phyloP scores from a whole-genome alignment of 2,888 invertebrate species.

The Hyppa rectilinea region DNA sequence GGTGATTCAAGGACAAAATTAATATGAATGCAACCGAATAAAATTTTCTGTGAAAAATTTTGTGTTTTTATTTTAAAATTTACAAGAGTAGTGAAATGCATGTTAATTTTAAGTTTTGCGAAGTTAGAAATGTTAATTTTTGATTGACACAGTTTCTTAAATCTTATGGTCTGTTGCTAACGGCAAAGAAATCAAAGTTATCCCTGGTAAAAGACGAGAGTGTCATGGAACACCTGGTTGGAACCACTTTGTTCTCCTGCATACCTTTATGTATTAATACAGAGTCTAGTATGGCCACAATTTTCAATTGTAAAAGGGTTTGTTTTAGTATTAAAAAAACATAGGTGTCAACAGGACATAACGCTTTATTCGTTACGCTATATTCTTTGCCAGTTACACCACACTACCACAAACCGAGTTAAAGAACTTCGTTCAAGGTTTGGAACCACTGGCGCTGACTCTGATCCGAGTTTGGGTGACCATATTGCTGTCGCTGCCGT shows the following conservation, averaged over 20 bases:
- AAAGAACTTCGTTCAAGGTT: too few species aligned
- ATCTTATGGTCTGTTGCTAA: not conserved
- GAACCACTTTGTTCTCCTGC: too few species aligned
- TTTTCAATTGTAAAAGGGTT: too few species aligned
- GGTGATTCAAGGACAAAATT: not conserved
- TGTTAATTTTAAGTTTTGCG: not conserved
- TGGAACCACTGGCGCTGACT: not conserved
- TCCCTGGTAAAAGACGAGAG: not conserved
- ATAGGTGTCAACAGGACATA: too few species aligned
- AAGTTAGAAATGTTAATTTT: not conserved
- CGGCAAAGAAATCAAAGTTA: too few species aligned
- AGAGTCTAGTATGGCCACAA: too few species aligned
- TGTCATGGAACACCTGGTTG: too few species aligned
- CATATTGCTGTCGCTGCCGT: conserved; percentile 35
- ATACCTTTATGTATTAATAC: too few species aligned
- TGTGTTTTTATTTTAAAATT: not conserved
- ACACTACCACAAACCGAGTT: too few species aligned
- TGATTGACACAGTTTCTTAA: not conserved
- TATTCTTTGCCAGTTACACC: too few species aligned
- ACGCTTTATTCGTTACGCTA: too few species aligned
- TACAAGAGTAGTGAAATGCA: not conserved
- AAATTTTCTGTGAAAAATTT: not conserved
- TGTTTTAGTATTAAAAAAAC: too few species aligned
- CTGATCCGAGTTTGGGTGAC: conserved; percentile 40
- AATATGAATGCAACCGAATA: not conserved